Conservation (phyloP, 2,797 vertebrate species). For the Hippocampus kuda region DNA sequence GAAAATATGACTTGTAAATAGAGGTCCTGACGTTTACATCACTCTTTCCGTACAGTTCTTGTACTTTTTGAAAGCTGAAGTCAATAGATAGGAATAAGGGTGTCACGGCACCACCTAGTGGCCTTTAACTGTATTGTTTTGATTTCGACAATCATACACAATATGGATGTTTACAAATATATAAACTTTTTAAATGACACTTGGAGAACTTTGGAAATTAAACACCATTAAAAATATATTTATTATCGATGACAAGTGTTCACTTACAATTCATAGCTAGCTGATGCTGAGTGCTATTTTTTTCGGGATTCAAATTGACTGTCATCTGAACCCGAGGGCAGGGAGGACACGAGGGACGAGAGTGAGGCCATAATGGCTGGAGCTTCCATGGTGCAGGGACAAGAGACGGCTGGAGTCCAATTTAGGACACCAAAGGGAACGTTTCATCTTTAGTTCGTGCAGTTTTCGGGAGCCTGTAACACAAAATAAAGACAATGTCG, state of each 20-base stretch:
- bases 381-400: slow-evolving; percentile 1
- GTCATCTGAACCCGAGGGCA: slow-evolving; percentile 9
- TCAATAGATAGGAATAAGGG: slow-evolving; percentile 16
- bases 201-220: slow-evolving; percentile 1
- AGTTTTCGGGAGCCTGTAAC: slow-evolving; percentile 67
- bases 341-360: neutral
- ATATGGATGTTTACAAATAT: neutral
- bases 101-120: slow-evolving; percentile 55
- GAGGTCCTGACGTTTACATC: neutral
- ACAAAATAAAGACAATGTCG: slow-evolving; percentile 15
- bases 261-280: neutral
- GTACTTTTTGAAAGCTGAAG: neutral
- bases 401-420: neutral
- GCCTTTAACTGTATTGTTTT: slow-evolving; percentile 33
- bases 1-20: neutral
- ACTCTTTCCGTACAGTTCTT: too few relatives aligned
- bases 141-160: slow-evolving; percentile 24
- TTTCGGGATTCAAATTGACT: slow-evolving; percentile 6
- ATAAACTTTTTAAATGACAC: neutral
- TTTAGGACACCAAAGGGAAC: neutral
- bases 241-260: neutral
- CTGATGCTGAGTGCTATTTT: slow-evolving; percentile 1
- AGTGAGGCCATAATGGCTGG: slow-evolving; percentile 15
- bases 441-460: slow-evolving; percentile 58
- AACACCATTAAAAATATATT: slow-evolving; percentile 8